A percentile compares a stretch with the other conserved stretches of the same genome.
phyloP scores from a whole-genome alignment of 2,888 invertebrate genomes.

The Scaptomyza cyrtandrae region DNA sequence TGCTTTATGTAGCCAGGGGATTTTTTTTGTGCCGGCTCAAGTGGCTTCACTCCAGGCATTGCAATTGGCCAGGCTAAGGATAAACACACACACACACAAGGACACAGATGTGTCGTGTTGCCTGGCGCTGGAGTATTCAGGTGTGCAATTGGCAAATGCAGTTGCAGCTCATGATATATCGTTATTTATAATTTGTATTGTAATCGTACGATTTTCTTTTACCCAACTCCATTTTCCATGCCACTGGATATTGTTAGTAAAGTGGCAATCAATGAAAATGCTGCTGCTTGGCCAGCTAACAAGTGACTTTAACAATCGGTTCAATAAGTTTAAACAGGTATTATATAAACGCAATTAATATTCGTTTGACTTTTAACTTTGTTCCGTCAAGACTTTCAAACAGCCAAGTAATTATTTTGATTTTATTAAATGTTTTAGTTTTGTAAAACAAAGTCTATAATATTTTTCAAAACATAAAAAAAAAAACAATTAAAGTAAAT shows the following conservation, averaged over 20 bases:
- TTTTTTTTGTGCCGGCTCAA: slow-evolving; percentile 38
- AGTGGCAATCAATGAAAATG: slow-evolving; percentile 53
- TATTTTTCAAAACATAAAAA: too few species aligned
- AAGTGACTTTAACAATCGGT: slow-evolving; percentile 12
- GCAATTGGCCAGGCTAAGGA: slow-evolving; percentile 40
- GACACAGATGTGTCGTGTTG: slow-evolving; percentile 8
- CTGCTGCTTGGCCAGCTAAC: slow-evolving; percentile 7
- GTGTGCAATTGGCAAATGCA: slow-evolving; percentile 71
- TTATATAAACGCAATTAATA: background rate
- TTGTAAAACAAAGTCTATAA: too few species aligned
- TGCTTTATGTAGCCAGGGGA: slow-evolving; percentile 35
- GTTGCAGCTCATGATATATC: slow-evolving; percentile 70
- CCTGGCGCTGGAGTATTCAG: slow-evolving; percentile 59
- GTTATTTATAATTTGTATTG: slow-evolving; percentile 78
- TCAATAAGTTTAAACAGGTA: slow-evolving; percentile 9
- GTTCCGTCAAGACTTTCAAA: background rate
- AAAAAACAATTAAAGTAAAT: too few species aligned
- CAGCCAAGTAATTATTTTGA: too few species aligned
- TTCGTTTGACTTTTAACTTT: background rate
- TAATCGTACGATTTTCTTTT: slow-evolving; percentile 54
- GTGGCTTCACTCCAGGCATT: slow-evolving; percentile 28
- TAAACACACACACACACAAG: slow-evolving; percentile 4
- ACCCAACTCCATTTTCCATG: slow-evolving; percentile 18
- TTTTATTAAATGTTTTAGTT: too few species aligned
- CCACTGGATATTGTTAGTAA: slow-evolving; percentile 37